A percentile compares a stretch with the other conserved stretches of the same genome.
Conservation (phyloP, 2,888 invertebrate species). For the Pristionchus mayeri region DNA sequence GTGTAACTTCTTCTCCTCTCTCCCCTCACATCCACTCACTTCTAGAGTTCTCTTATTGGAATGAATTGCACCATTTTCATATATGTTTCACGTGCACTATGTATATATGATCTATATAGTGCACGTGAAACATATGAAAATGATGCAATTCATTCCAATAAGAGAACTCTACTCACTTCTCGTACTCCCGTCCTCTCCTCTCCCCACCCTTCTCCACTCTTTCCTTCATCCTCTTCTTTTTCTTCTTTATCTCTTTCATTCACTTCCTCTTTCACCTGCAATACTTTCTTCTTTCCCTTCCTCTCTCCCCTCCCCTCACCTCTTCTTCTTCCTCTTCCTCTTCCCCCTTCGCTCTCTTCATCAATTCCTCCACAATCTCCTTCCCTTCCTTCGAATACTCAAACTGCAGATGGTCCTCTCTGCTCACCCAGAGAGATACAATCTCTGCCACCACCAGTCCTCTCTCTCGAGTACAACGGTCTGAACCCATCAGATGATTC, state of each 20-base stretch:
- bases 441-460: conserved; percentile 41
- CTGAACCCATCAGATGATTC: not conserved
- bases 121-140: too few relatives aligned
- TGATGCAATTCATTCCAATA: too few relatives aligned
- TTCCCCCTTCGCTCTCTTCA: conserved; percentile 24
- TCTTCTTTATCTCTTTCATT: not conserved
- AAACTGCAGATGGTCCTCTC: not conserved
- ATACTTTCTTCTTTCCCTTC: not conserved
- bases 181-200: conserved; percentile 38
- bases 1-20: not conserved
- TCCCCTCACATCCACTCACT: too few relatives aligned
- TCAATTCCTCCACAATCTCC: conserved; percentile 33
- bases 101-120: too few relatives aligned
- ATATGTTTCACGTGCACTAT: too few relatives aligned
- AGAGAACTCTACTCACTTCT: too few relatives aligned
- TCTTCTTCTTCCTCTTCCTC: conserved; percentile 34
- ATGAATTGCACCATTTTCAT: too few relatives aligned
- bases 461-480: not conserved
- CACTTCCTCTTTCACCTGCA: not conserved
- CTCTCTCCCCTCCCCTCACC: not conserved
- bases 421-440: conserved; percentile 34
- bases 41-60: too few relatives aligned
- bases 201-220: conserved; percentile 38
- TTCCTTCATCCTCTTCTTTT: not conserved
- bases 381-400: conserved; percentile 21